Base-by-base conservation (phyloP, 2,113 vertebrate species). In the Hypomesus transpacificus region DNA sequence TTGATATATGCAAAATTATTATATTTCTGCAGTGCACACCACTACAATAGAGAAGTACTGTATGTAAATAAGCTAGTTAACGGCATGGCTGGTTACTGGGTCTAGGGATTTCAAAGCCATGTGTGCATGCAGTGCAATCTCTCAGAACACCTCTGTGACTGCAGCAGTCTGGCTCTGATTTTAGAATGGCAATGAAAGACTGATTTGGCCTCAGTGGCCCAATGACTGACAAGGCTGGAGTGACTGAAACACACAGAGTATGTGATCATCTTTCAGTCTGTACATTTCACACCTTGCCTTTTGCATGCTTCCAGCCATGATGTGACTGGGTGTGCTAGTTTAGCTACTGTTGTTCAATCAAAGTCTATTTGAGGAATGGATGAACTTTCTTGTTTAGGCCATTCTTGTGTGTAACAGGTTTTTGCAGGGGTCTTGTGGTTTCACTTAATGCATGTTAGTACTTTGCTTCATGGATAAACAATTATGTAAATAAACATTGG, bases 121-220 rank as follows among this genome's bases (percentile, higher is more conserved):
- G 75, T 87, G 82, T 79, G 75, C 79, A 89, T 85, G 85, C 84
- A 70, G 70, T 3, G 60, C 71, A 67, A 14, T 75, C 80, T 77
- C 70, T 81, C 71, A 65, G 75, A 80, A 74, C 80, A 70, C 75
- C 79, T 77, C 78, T 70, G 69, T 65, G 69, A 66, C 66, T 76
- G 66, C 75, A 72, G 67, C 79, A 75, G 80, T 64, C 80, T 75
- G 73, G 70, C 77, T 70, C 67, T 73, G 70, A 79, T 82, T 80
- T 81, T 75, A 82, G 82, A 81, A 84, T 83, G 75, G 71, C 18
- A 83, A 86, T 86, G 76, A 84, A 89, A 88, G 84, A 73, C 88
- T 80, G 31, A 82, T 86, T 84, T 87, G 83, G 73, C 22, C 39
- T 13, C 39, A 9, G 65, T 62, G 21, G 74, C 73, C 78, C 73